Evolutionary conservation across 2,888 invertebrate species (phyloP), one percentile per base, ranked within the genome.

Genomic region (Spilarctia lutea): DNA sequence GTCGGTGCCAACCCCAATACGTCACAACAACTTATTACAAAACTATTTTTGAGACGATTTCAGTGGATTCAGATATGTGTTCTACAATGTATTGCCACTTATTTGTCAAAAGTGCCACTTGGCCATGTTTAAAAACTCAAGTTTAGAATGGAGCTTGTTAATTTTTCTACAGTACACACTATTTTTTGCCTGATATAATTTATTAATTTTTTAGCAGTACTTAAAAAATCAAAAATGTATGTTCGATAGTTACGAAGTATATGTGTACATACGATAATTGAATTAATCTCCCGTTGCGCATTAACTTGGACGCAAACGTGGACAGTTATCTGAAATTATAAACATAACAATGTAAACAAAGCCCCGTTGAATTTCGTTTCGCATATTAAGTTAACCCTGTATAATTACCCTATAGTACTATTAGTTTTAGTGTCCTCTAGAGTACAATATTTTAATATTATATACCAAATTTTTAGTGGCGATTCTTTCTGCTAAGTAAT

Each of bases 311-410:
- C 68, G 48, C 13, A 68, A 68, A 27, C 45, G 30, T 33, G 30
- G 27, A 16, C 68, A 45, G 27, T 68, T 45, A 45, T 45, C 30
- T 45, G 27, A 35, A 48, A 68, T 33, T 68, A 45, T 45, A 68
- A 48, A 68, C 42, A 27, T 30, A 27, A 18, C 24, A 68, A 27
- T 56, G 68, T 68, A 68, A 68, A 68, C 68, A 68, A 68, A 68
- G 68, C 20, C 20, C 68, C 68, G 45, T 48, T 45, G 24, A 67
- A 39, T 45, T 68, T 48, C 52, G 45, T 33, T 68, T 68, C 52
- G 48, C 48, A 33, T 68, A 68, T 30, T 68, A 68, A 52, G 10
- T 48, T 68, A 45, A 52, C 68, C 45, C 52, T 68, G 45, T 48
- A 48, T 68, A 68, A 68, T 68, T 52, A 48, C 11, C 33, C 30